Evolutionary conservation across 1,140 invertebrate species (phyloP), one percentile per base, ranked within the genome.

Genomic region (Piezodorus guildinii): DNA sequence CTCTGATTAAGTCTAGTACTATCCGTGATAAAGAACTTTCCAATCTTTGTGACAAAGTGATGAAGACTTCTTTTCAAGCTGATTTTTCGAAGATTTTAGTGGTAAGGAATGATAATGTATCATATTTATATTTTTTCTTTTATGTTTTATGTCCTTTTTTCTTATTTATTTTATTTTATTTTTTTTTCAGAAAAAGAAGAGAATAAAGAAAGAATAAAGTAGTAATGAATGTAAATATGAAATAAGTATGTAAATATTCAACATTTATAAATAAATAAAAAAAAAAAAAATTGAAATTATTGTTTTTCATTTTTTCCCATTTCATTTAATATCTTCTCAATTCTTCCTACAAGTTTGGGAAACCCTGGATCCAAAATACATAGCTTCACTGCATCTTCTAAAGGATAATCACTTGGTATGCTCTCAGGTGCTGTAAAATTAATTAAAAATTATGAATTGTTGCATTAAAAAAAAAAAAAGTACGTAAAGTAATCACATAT

Each of bases 361-460:
- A 65, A 65, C 25, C 63, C 63, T 30, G 63, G 63, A 30, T 65
- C 63, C 6, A 65, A 23, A 44, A 65, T 60, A 44, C 65, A 63
- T 19, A 63, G 64, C 65, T 59, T 61, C 19, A 64, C 63, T 46
- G 45, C 62, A 63, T 62, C 52, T 63, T 70, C 62, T 45, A 69
- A 59, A 21, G 27, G 62, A 21, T 54, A 54, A 3, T 49, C 59
- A 8, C 34, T 46, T 15, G 56, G 39, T 12, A 67, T 56, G 25
- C 45, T 62, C 49, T 68, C 64, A 16, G 56, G 66, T 64, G 44
- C 19, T 34, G 61, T 17, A 10, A 54, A 2, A 63, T 39, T 12
- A 39, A 30, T 4, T 30, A 4, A 30, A 30, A 30, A 8, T 30
- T 8, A 4, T 8, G 8, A 39, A 6, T 39, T 10, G 9, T 12